Evolutionary conservation across 2,888 invertebrate genomes (phyloP), one percentile per base, ranked within the genome.

Genomic region (Venustoraphidia nigricollis): DNA sequence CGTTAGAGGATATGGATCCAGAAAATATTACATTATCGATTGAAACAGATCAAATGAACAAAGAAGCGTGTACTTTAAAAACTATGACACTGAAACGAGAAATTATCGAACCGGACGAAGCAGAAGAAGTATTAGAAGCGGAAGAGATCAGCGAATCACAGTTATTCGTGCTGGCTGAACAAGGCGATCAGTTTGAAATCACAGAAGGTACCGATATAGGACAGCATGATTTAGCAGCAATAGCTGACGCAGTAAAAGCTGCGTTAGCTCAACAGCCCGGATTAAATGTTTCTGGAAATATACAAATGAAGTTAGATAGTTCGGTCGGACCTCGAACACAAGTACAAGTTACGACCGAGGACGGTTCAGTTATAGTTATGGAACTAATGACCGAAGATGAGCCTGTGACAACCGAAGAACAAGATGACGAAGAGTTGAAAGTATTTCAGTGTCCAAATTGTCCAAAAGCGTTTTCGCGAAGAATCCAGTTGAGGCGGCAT

Each of bases 361-460:
- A 73, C 43, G 70, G 71, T 5, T 66, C 69, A 8, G 62, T 71
- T 3, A 66, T 72, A 13, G 61, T 72, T 11, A 62, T 72, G 66
- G 68, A 68, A 53, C 53, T 66, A 34, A 60, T 62, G 56, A 64
- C 66, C 0, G 66, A 67, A 53, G 68, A 66, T 38, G 62, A 56
- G 44, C n/a, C n/a, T 14, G 36, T 39, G 10, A 34, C 17, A 9
- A 36, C 45, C 4, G 60, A 62, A 40, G 49, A 49, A 5, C 52
- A 52, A 36, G 64, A 65, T 47, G 65, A 66, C 5, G 66, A 65
- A 1, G 67, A 67, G 54, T 50, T 65, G 46, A 64, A 63, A 51
- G 70, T 77, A 10, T 79, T 79, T 56, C 71, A 73, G 54, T 81
- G 80, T 52, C 70, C 73, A 2, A 68, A 75, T 47, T 81, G 81